Base-by-base conservation (phyloP, 1,140 invertebrate genomes). In the Musca domestica region DNA sequence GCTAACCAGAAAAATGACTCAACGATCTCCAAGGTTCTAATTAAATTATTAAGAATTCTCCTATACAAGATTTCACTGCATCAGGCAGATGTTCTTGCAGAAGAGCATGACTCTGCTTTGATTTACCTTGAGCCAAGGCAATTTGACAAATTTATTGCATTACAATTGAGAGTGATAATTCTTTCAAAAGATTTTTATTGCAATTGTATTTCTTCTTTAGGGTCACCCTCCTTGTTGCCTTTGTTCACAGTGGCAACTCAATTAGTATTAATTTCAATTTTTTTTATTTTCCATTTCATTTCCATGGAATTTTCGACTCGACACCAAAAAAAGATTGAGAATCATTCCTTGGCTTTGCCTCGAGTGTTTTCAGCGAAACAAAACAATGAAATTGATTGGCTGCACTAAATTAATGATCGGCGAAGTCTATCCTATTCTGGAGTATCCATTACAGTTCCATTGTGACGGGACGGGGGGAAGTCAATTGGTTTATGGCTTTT, bases 221-320 rank as follows among this genome's bases (percentile, higher is more conserved):
- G 27, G 23, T 54, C 22, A 4, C 27, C 9, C 27, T 54, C 27
- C n/a, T 27, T 2, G 19, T 4, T 56, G 2, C 17, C n/a, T 27
- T 56, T 27, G 15, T 56, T 56, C 12, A 14, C 12, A 3, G 15
- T 56, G 23, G 52, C 25, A 56, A 27, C 52, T 56, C 52, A 56
- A 56, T 56, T 56, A 56, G 52, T 56, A 56, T 56, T 56, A 56
- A 56, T 56, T 56, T 56, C 52, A 27, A 56, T 27, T 56, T 56
- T 20, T 20, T 54, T 7, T n/a, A 23, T 14, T 27, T 56, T 56
- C 52, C 25, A 56, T 25, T 23, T 27, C 23, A 56, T 27, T 56
- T 56, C 23, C 14, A 19, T 6, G 48, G n/a, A 49, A 20, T 41
- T 41, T 12, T 5, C 34, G 6, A n/a, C 34, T 41, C 10, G 6